These are phyloP conservation scores for Danio albolineatus DNA, from an alignment of 2,797 vertebrate species.

Conservation along the genomic window DNA sequence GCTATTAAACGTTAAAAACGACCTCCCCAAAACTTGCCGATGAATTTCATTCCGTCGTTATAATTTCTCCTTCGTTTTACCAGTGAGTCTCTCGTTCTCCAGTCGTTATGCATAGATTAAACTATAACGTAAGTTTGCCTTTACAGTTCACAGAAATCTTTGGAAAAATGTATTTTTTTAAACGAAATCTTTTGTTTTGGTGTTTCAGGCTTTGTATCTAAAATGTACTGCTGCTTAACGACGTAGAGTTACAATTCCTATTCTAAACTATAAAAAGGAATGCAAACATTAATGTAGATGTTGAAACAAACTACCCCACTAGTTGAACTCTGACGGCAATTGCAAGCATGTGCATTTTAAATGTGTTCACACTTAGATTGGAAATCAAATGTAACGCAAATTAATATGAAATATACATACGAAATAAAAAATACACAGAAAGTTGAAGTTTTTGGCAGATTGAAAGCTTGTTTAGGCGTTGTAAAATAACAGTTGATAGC, in stretches of 20 bases:
- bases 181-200: background rate
- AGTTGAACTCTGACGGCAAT: background rate
- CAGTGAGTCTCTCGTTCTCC: background rate
- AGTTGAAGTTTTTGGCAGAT: background rate
- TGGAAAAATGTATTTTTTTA: background rate
- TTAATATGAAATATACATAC: background rate
- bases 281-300: background rate
- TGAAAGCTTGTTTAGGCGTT: background rate
- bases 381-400: background rate
- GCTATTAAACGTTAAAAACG: slow-evolving; percentile 15
- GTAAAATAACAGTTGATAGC: background rate
- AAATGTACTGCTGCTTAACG: background rate
- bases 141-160: background rate
- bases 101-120: background rate
- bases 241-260: background rate
- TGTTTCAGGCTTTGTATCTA: background rate
- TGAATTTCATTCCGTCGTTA: background rate
- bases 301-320: slow-evolving; percentile 2
- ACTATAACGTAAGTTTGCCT: slow-evolving; percentile 16
- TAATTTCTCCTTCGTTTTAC: background rate
- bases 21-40: background rate
- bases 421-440: background rate
- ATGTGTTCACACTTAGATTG: background rate
- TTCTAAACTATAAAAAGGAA: background rate
- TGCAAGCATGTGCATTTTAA: background rate